phyloP scores from a whole-genome alignment of 1,140 invertebrate species.

The Musca vetustissima region DNA sequence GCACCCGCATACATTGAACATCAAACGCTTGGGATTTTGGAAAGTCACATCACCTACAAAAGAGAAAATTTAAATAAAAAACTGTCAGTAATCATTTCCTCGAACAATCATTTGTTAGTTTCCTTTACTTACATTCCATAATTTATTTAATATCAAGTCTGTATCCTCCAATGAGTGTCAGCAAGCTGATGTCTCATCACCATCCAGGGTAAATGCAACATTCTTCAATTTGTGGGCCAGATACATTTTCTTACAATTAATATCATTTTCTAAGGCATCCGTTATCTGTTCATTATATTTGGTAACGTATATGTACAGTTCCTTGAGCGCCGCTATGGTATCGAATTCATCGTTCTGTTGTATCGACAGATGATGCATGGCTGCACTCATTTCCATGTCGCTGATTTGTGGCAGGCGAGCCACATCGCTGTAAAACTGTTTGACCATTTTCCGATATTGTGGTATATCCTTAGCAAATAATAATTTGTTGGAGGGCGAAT shows the following conservation, averaged over 20 bases:
- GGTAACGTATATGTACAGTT: slow-evolving; percentile 91
- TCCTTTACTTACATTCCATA: no score
- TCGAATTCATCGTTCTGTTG: slow-evolving; percentile 88
- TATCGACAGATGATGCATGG: slow-evolving; percentile 88
- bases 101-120: no score
- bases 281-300: slow-evolving; percentile 90
- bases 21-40: no score
- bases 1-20: no score
- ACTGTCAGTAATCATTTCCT: no score
- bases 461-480: slow-evolving; percentile 94
- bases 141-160: no score
- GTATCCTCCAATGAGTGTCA: slow-evolving; percentile 37
- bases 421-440: slow-evolving; percentile 84
- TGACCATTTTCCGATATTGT: slow-evolving; percentile 83
- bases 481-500: slow-evolving; percentile 93
- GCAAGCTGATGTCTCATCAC: slow-evolving; percentile 61
- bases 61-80: no score
- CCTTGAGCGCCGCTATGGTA: slow-evolving; percentile 86
- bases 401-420: slow-evolving; percentile 82
- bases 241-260: slow-evolving; percentile 82
- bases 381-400: slow-evolving; percentile 88
- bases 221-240: slow-evolving; percentile 86
- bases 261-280: slow-evolving; percentile 74
- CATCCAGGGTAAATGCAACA: slow-evolving; percentile 86
- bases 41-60: no score